Conservation (phyloP, 1,140 invertebrate genomes). For the Listronotus bonariensis region DNA sequence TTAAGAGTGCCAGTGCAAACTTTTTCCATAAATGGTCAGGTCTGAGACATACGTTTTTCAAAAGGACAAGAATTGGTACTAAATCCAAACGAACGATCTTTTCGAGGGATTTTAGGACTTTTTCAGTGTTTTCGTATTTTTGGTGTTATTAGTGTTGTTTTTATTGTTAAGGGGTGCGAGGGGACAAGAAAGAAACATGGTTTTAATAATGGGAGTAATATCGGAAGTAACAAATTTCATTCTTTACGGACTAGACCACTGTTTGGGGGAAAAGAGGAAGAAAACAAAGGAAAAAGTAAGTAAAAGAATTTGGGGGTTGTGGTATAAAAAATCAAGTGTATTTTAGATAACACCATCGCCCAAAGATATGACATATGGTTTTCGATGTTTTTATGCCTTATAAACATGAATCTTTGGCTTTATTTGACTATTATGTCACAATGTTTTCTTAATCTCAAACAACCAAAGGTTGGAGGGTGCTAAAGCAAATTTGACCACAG, state of each 20-base stretch:
- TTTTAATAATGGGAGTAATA: slow-evolving; percentile 30
- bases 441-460: too few species aligned
- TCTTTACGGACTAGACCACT: slow-evolving; percentile 29
- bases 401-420: too few species aligned
- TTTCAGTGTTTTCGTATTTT: slow-evolving; percentile 7
- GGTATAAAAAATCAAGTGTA: too few species aligned
- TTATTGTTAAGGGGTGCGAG: slow-evolving; percentile 38
- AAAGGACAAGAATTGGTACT: neutral
- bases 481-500: too few species aligned
- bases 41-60: neutral
- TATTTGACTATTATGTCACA: too few species aligned
- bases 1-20: neutral
- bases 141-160: slow-evolving; percentile 37
- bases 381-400: too few species aligned
- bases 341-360: too few species aligned
- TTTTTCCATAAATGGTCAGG: neutral
- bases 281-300: slow-evolving; percentile 42
- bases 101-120: neutral
- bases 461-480: too few species aligned
- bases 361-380: too few species aligned
- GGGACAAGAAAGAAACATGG: slow-evolving; percentile 17
- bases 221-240: slow-evolving; percentile 18
- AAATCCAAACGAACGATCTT: neutral
- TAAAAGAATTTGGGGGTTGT: too few species aligned
- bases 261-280: slow-evolving; percentile 31